phyloP scores from a whole-genome alignment of 2,888 invertebrate species.

The Galeruca laticollis region DNA sequence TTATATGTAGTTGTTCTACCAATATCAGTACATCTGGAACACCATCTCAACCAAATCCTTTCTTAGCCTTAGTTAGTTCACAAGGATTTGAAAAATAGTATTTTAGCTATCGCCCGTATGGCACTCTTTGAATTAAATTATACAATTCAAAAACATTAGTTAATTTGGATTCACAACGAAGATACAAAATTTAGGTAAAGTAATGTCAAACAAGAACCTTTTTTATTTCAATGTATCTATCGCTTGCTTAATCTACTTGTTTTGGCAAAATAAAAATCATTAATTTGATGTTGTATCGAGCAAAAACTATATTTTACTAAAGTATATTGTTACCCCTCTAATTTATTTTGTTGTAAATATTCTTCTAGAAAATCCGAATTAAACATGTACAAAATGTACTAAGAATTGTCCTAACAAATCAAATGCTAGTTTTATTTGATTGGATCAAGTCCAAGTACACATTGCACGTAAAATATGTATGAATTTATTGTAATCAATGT shows the following conservation, averaged over 20 bases:
- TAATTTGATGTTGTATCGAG: slow-evolving; percentile 13
- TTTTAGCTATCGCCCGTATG: too few relatives aligned
- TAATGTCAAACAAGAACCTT: background rate
- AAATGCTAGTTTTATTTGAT: slow-evolving; percentile 8
- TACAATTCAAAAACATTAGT: background rate
- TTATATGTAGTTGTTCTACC: too few relatives aligned
- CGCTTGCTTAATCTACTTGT: background rate
- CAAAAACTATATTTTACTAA: slow-evolving; percentile 22
- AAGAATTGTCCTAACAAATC: background rate
- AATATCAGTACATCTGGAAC: too few relatives aligned
- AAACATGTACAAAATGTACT: slow-evolving; percentile 7
- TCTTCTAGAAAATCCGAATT: slow-evolving; percentile 22
- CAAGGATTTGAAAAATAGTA: too few relatives aligned
- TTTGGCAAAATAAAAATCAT: background rate
- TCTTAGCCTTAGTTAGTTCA: too few relatives aligned
- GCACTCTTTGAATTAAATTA: background rate
- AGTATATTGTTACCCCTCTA: slow-evolving; percentile 30
- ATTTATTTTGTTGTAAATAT: slow-evolving; percentile 31
- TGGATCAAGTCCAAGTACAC: background rate
- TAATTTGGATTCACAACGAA: background rate
- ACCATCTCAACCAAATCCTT: too few relatives aligned
- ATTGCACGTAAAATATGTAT: slow-evolving; percentile 1
- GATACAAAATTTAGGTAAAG: background rate
- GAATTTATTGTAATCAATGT: slow-evolving; percentile 7
- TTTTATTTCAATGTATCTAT: background rate